These are phyloP conservation scores for Drosophila erecta DNA, from an alignment of 1,140 invertebrate genomes.

Conservation along the genomic window DNA sequence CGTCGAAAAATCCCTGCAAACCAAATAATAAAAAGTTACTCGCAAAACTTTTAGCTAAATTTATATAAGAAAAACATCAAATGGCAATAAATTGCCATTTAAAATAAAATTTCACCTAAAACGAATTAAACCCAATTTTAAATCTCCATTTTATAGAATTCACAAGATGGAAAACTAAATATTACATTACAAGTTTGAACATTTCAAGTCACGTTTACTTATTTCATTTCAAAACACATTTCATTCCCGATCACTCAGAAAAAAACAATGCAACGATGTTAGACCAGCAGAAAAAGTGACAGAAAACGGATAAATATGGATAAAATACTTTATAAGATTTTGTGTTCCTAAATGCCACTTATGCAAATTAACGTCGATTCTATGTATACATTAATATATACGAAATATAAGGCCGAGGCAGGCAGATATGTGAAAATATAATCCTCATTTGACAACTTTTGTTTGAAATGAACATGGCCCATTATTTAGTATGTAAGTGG, in stretches of 20 bases:
- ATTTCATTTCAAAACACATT: conserved; percentile 29
- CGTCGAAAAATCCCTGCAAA: conserved; percentile 24
- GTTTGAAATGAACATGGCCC: conserved; percentile 62
- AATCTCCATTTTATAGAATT: conserved; percentile 47
- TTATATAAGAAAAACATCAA: conserved; percentile 50
- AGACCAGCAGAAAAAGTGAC: conserved; percentile 19
- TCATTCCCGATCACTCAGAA: conserved; percentile 22
- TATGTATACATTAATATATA: conserved; percentile 39
- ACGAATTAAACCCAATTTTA: conserved; percentile 42
- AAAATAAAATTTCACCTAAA: conserved; percentile 51
- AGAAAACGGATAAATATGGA: conserved; percentile 36
- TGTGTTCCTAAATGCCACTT: conserved; percentile 72
- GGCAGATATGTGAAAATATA: conserved; percentile 32
- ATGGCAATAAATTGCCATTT: conserved; percentile 40
- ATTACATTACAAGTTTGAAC: conserved; percentile 35
- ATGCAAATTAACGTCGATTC: conserved; percentile 63
- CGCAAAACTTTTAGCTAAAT: conserved; percentile 64
- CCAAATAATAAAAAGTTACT: conserved; percentile 39
- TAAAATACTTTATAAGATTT: conserved; percentile 56
- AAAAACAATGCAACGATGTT: conserved; percentile 22
- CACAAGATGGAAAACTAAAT: conserved; percentile 27
- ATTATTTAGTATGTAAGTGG: conserved; percentile 77
- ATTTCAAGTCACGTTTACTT: conserved; percentile 43
- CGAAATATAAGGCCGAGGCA: conserved; percentile 4
- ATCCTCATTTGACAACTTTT: conserved; percentile 38